Conservation (phyloP, 2,797 vertebrate species). For the Gymnothorax javanicus region DNA sequence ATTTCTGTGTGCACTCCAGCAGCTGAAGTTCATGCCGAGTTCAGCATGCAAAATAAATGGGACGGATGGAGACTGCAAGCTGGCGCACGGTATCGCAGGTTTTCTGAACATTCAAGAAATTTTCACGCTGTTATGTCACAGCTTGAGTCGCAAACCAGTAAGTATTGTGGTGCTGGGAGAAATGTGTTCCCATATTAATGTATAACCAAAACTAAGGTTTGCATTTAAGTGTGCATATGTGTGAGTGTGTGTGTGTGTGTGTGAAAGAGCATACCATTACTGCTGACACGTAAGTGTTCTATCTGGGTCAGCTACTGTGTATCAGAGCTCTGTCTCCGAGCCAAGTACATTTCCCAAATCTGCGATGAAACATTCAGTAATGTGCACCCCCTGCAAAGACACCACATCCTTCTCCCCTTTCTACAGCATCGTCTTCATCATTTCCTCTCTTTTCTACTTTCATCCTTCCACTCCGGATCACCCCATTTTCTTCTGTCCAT, state of each 20-base stretch:
- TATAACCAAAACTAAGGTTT: not conserved
- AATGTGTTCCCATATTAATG: not conserved
- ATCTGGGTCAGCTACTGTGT: constrained; percentile 47
- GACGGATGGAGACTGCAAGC: not conserved
- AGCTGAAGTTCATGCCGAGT: not conserved
- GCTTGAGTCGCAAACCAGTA: too few species aligned
- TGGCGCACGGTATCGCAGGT: not conserved
- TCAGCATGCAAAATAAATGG: constrained; percentile 4
- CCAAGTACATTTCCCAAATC: constrained; percentile 35
- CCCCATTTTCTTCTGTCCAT: not conserved
- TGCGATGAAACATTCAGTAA: constrained; percentile 31
- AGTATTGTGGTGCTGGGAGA: not conserved
- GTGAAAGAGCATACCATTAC: constrained; percentile 19
- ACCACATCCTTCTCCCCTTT: not conserved
- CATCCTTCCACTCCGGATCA: not conserved
- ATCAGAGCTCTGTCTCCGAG: constrained; percentile 23
- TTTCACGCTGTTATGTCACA: not conserved
- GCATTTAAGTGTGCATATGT: not conserved
- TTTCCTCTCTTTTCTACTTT: not conserved
- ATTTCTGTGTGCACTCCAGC: not conserved
- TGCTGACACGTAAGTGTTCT: constrained; percentile 37
- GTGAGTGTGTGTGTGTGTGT: not conserved
- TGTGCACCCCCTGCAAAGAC: not conserved
- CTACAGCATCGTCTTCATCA: not conserved
- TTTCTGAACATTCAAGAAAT: not conserved